Evolutionary conservation across 1,140 invertebrate genomes (phyloP), one percentile per base, ranked within the genome.

Genomic region (Mercenaria mercenaria): DNA sequence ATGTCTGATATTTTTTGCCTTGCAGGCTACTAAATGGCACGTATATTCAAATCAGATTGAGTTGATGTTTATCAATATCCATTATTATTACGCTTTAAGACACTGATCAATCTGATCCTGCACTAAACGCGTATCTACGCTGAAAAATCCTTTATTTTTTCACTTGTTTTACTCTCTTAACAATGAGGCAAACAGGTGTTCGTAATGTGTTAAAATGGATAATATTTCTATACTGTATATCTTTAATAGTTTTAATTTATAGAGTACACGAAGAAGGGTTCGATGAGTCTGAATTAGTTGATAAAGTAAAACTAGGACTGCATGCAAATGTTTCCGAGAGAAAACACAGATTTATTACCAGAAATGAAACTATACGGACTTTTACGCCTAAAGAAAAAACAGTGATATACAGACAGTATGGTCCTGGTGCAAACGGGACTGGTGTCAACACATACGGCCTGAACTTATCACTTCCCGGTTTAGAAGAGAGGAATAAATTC

Each of bases 341-440:
- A 18, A 79, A 13, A 37, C 10, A 29, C 2, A 23, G 29, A 26
- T 23, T 74, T 43, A 3, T 56, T 11, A 26, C 0, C 1, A 37
- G 23, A 34, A 34, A 10, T 50, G 20, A 56, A 50, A 50, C 43
- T 18, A 4, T 79, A 18, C 11, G 29, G n/a, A n/a, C n/a, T n/a
- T n/a, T n/a, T n/a, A n/a, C n/a, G n/a, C n/a, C n/a, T n/a, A n/a
- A n/a, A n/a, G 11, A 32, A n/a, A n/a, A n/a, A n/a, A n/a, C n/a
- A n/a, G n/a, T n/a, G n/a, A n/a, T n/a, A n/a, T n/a, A n/a, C n/a
- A n/a, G n/a, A n/a, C n/a, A n/a, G n/a, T n/a, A 76, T 47, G 84
- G 84, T 34, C 84, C 84, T 1, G 84, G 84, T 8, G 72, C 76
- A 76, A 61, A 77, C 34, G 84, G 84, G 3, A 47, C 26, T 4